Conservation (phyloP, 2,888 invertebrate genomes). For the Eristalinus aeneus region DNA sequence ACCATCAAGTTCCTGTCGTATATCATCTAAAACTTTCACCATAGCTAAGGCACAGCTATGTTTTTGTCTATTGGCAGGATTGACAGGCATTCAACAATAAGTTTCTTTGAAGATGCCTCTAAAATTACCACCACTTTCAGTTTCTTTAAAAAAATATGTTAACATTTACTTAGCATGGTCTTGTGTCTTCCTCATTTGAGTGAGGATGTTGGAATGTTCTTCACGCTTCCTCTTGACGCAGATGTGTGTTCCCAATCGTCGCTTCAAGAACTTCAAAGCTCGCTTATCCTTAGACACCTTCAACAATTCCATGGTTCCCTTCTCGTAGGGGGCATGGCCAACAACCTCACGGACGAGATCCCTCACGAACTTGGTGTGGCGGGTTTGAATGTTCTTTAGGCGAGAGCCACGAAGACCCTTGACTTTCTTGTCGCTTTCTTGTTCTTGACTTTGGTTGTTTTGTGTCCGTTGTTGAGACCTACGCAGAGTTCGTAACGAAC, state of each 20-base stretch:
- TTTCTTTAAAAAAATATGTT: slow-evolving; percentile 25
- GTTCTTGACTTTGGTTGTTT: too few relatives aligned
- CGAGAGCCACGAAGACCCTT: too few relatives aligned
- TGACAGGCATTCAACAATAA: too few relatives aligned
- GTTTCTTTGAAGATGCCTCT: too few relatives aligned
- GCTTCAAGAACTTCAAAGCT: slow-evolving; percentile 98
- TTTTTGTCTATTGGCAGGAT: too few relatives aligned
- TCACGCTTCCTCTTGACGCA: slow-evolving; percentile 99
- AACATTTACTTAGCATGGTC: slow-evolving; percentile 84
- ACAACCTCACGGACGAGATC: slow-evolving; percentile 98
- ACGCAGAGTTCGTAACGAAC: too few relatives aligned
- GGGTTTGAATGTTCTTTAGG: slow-evolving; percentile 94
- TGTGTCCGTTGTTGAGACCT: too few relatives aligned
- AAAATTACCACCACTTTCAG: too few relatives aligned
- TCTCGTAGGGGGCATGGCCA: slow-evolving; percentile 99
- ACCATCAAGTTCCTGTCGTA: too few relatives aligned
- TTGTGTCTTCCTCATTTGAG: slow-evolving; percentile 98
- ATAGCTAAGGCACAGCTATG: too few relatives aligned
- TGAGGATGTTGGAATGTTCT: slow-evolving; percentile 96
- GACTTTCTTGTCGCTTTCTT: too few relatives aligned
- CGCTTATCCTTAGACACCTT: slow-evolving; percentile 99
- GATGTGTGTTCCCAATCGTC: slow-evolving; percentile 97
- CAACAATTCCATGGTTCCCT: slow-evolving; percentile 98
- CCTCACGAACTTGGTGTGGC: slow-evolving; percentile 97
- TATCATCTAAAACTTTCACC: too few relatives aligned